phyloP scores from a whole-genome alignment of 1,140 invertebrate genomes.

The Helicoverpa armigera region DNA sequence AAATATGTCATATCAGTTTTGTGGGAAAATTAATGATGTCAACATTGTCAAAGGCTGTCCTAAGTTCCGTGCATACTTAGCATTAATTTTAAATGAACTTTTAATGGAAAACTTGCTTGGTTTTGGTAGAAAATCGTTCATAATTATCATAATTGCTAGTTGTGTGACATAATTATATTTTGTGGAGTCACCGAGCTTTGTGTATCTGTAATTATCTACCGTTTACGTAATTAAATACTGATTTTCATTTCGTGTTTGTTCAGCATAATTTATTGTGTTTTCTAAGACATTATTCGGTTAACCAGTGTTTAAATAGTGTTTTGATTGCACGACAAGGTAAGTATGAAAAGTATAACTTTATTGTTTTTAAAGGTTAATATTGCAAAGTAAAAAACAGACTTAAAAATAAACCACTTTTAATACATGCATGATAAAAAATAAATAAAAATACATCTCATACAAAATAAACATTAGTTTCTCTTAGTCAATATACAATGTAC shows the following conservation, averaged over 20 bases:
- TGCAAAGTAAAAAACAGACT: neutral
- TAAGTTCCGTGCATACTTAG: neutral
- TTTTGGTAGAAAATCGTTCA: slow-evolving; percentile 1
- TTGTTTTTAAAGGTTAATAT: no score
- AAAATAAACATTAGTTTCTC: neutral
- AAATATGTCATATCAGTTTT: neutral
- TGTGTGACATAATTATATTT: neutral
- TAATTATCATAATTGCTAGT: slow-evolving; percentile 11
- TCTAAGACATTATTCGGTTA: no score
- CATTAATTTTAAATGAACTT: slow-evolving; percentile 13
- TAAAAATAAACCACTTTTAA: slow-evolving; percentile 32
- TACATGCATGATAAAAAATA: slow-evolving; percentile 28
- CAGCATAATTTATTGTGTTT: no score
- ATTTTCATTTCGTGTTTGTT: neutral
- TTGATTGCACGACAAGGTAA: no score
- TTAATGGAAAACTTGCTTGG: neutral
- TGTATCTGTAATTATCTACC: neutral
- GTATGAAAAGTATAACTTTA: no score
- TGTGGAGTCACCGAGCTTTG: neutral
- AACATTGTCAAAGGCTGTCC: slow-evolving; percentile 10
- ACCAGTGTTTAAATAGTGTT: no score
- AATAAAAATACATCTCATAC: slow-evolving; percentile 22
- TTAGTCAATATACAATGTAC: slow-evolving; percentile 2
- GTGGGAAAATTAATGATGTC: neutral
- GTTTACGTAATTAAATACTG: slow-evolving; percentile 12